Percentiles rank a stretch among this genome's conserved stretches.
Evolutionary conservation across 64 coral and sea anemone species (phyloP).

Genomic region (Porites lutea): DNA sequence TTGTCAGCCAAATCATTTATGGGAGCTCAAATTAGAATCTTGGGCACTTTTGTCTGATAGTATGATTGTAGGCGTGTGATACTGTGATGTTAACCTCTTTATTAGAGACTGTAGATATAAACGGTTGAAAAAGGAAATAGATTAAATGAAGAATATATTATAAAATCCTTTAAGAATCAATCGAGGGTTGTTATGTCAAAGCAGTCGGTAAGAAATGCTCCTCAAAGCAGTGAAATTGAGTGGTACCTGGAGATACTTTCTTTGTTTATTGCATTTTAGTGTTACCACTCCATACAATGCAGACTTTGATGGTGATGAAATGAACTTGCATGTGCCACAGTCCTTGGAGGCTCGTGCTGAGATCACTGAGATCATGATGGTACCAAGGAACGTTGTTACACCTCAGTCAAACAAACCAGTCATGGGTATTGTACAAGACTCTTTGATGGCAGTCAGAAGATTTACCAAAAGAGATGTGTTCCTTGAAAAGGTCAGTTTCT

Average conservation of each 20-base stretch:
- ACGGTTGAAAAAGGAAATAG: too few relatives aligned
- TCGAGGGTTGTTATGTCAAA: too few relatives aligned
- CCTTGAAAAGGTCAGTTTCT: constrained; percentile 80
- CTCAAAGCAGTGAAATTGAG: too few relatives aligned
- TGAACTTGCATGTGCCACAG: constrained; percentile 96
- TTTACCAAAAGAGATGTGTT: constrained; percentile 97
- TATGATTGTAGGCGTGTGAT: too few relatives aligned
- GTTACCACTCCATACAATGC: constrained; percentile 99
- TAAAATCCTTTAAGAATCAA: too few relatives aligned
- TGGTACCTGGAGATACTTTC: too few relatives aligned
- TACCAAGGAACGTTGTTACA: constrained; percentile 91
- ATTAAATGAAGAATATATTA: too few relatives aligned
- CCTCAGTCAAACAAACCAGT: constrained; percentile 99
- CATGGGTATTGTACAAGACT: constrained; percentile 98
- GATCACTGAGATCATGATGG: constrained; percentile 98
- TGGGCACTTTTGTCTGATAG: too few relatives aligned
- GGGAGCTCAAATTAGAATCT: too few relatives aligned
- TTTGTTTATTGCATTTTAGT: constrained; percentile 48
- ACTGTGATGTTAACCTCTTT: too few relatives aligned
- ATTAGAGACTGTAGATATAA: too few relatives aligned
- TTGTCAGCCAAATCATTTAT: neutral
- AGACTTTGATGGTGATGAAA: constrained; percentile 99
- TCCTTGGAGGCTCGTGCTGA: constrained; percentile 95
- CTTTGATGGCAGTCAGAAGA: constrained; percentile 87
- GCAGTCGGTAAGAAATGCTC: too few relatives aligned